These are phyloP conservation scores for Mus pahari DNA, from an alignment of 2,113 vertebrate genomes.

Conservation along the genomic window DNA sequence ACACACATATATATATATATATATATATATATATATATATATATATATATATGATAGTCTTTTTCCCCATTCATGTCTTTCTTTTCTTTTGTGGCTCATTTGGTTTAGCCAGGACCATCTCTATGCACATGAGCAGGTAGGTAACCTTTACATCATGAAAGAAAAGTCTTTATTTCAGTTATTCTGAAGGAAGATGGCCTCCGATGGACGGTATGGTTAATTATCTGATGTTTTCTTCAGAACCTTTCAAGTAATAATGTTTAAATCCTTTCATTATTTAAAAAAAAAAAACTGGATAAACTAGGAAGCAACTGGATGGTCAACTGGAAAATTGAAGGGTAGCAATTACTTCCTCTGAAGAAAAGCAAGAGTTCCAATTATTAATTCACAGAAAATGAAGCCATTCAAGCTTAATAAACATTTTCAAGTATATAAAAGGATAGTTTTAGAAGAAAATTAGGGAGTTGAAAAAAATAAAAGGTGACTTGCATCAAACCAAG, in stretches of 20 bases:
- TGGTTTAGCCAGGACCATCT: neutral
- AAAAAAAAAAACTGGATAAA: slow-evolving; percentile 4
- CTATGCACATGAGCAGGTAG: neutral
- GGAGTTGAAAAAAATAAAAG: slow-evolving; percentile 47
- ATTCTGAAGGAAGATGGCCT: neutral
- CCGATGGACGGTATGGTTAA: neutral
- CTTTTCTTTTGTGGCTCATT: neutral
- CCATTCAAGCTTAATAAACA: slow-evolving; percentile 65
- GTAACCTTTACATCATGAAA: neutral
- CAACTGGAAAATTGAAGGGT: slow-evolving; percentile 55
- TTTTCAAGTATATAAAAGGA: slow-evolving; percentile 57
- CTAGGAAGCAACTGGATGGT: slow-evolving; percentile 21
- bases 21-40: too few species aligned
- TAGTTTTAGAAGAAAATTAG: slow-evolving; percentile 65
- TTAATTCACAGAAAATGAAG: slow-evolving; percentile 64
- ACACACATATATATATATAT: too few species aligned
- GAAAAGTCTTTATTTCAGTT: neutral
- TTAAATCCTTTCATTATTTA: slow-evolving; percentile 45
- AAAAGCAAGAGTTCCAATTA: slow-evolving; percentile 43
- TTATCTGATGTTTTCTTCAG: neutral
- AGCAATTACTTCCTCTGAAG: slow-evolving; percentile 61
- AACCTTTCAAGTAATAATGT: slow-evolving; percentile 21
- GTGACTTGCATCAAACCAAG: slow-evolving; percentile 56
- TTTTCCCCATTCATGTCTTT: neutral
- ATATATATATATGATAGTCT: too few species aligned